A percentile compares a stretch with the other conserved stretches of the same genome.
phyloP scores from a whole-genome alignment of 2,113 vertebrate species.

The Salminus brasiliensis region DNA sequence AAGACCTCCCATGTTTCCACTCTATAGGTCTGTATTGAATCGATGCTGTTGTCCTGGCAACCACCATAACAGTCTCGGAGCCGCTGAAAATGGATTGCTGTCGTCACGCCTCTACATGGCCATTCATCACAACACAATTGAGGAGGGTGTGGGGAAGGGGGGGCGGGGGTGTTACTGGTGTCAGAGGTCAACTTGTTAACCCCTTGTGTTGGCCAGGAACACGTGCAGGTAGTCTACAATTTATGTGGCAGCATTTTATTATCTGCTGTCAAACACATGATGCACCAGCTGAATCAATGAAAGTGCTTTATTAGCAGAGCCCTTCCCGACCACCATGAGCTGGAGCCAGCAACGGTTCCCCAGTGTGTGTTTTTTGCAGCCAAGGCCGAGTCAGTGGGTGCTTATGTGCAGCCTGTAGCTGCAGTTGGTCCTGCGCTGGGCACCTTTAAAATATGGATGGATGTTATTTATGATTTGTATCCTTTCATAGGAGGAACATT shows the following conservation, averaged over 20 bases:
- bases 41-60: constrained; percentile 10
- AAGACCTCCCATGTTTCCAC: neutral
- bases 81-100: constrained; percentile 46
- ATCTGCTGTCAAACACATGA: constrained; percentile 47
- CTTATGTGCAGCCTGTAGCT: neutral
- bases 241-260: constrained; percentile 55
- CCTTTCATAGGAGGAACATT: no score
- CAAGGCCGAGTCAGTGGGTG: no score
- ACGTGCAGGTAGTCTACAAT: constrained; percentile 31
- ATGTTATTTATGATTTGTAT: no score
- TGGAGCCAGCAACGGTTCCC: neutral
- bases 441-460: neutral
- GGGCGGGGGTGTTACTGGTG: constrained; percentile 37
- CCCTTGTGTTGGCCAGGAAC: constrained; percentile 8
- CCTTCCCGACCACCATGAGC: neutral
- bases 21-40: neutral
- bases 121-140: constrained; percentile 54
- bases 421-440: no score
- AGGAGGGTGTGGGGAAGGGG: no score
- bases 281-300: constrained; percentile 43
- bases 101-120: constrained; percentile 26
- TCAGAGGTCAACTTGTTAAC: constrained; percentile 67
- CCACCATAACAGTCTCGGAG: constrained; percentile 43
- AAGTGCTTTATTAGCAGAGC: neutral
- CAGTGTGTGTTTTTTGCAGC: neutral